Evolutionary conservation across 2,888 invertebrate species (phyloP).

Genomic region (Drosophila siamana): DNA sequence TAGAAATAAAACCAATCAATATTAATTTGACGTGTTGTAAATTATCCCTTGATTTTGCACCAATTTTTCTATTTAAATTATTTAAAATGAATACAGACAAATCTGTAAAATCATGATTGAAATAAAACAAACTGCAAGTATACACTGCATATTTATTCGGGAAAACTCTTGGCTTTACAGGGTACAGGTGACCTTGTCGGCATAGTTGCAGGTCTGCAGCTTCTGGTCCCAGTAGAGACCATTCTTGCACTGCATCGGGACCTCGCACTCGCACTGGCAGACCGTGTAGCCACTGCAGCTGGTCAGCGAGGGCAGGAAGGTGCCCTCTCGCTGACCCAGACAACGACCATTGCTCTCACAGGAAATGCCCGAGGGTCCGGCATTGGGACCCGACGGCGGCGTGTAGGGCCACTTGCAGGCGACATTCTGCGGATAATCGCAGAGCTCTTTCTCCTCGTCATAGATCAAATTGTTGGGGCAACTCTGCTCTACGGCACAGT

Average conservation of each 20-base stretch:
- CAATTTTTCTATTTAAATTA: no score
- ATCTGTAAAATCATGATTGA: no score
- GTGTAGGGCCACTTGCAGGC: slow-evolving; percentile 53
- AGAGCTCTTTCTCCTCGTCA: background rate
- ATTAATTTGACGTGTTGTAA: no score
- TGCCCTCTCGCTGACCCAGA: slow-evolving; percentile 61
- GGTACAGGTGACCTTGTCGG: slow-evolving; percentile 29
- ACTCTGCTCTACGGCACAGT: slow-evolving; percentile 62
- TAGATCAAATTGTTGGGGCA: slow-evolving; percentile 68
- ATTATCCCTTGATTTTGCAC: background rate
- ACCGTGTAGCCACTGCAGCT: slow-evolving; percentile 63
- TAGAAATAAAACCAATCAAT: no score
- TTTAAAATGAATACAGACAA: no score
- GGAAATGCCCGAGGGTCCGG: slow-evolving; percentile 77
- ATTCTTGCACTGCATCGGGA: slow-evolving; percentile 48
- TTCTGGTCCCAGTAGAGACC: slow-evolving; percentile 52
- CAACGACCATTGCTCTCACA: slow-evolving; percentile 71
- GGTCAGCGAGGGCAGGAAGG: slow-evolving; percentile 40
- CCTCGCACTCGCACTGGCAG: slow-evolving; percentile 80
- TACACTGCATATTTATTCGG: slow-evolving; percentile 10
- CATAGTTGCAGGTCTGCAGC: slow-evolving; percentile 47
- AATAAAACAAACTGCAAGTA: no score
- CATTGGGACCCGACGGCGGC: slow-evolving; percentile 71
- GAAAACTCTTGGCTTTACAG: slow-evolving; percentile 22
- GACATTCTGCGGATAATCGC: slow-evolving; percentile 53